phyloP scores from a whole-genome alignment of 1,140 invertebrate genomes.

The Drosophila baimaii region DNA sequence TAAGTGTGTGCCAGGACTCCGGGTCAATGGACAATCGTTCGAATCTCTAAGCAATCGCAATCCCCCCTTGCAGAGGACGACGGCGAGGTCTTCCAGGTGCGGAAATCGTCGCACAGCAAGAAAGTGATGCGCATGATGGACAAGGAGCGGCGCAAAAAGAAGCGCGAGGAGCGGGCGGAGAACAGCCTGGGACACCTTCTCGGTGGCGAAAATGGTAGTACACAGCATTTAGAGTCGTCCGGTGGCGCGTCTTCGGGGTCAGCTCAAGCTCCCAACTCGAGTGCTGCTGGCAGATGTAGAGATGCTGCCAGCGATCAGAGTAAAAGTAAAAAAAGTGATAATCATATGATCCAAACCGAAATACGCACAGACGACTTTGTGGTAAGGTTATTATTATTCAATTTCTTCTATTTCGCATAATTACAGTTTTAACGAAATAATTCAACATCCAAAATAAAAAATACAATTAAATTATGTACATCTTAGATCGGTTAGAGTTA shows the following conservation, averaged over 20 bases:
- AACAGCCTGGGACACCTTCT: conserved; percentile 18
- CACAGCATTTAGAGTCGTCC: conserved; percentile 73
- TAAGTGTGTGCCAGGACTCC: conserved; percentile 66
- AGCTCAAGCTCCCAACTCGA: conserved; percentile 36
- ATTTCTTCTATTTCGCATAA: conserved; percentile 67
- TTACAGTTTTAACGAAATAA: conserved; percentile 49
- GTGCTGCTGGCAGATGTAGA: conserved; percentile 43
- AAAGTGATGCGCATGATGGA: conserved; percentile 94
- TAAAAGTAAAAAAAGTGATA: conserved; percentile 85
- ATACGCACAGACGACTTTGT: conserved; percentile 85
- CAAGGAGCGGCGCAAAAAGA: conserved; percentile 90
- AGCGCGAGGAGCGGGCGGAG: conserved; percentile 85
- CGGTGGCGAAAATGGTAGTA: conserved; percentile 71
- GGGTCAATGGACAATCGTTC: not conserved
- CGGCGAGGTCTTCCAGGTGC: conserved; percentile 96
- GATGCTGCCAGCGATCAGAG: conserved; percentile 62
- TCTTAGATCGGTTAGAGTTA: conserved; percentile 28
- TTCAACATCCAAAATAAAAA: conserved; percentile 59
- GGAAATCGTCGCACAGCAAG: conserved; percentile 97
- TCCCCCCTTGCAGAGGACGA: conserved; percentile 88
- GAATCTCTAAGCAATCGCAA: not conserved
- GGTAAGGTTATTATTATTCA: conserved; percentile 85
- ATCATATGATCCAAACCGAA: conserved; percentile 84
- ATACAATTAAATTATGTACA: conserved; percentile 25
- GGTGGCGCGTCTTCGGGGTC: conserved; percentile 50